Conservation (phyloP, 2,113 vertebrate species). For the Nesogale talazaci region DNA sequence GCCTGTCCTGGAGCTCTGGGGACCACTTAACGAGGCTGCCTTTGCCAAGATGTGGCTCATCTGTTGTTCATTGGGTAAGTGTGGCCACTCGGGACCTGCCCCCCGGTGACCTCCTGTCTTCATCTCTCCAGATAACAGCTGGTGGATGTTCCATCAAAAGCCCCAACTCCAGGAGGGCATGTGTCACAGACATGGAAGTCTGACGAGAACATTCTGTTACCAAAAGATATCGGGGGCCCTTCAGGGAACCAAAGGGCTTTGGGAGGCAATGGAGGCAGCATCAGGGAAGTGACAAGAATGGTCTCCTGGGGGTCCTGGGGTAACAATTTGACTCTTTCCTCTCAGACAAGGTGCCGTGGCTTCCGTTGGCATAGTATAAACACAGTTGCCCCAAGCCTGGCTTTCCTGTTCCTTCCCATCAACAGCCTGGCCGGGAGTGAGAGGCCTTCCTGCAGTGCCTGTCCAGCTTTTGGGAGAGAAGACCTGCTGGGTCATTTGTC, state of each 20-base stretch:
- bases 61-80: neutral
- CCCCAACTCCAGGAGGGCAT: neutral
- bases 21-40: neutral
- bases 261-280: neutral
- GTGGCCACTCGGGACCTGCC: neutral
- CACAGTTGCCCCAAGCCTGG: neutral
- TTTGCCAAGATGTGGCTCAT: neutral
- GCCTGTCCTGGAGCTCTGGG: neutral
- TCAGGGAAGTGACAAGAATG: neutral
- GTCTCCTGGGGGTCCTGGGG: neutral
- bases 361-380: neutral
- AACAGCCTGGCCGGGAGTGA: neutral
- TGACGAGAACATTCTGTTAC: slow-evolving; percentile 63
- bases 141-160: slow-evolving; percentile 13
- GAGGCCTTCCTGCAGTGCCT: neutral
- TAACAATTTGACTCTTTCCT: rapidly evolving
- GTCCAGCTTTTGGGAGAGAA: neutral
- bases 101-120: neutral
- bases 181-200: slow-evolving; percentile 50
- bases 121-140: slow-evolving; percentile 28
- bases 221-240: neutral
- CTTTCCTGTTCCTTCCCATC: rapidly evolving
- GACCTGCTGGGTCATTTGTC: neutral
- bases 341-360: neutral
- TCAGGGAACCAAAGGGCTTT: slow-evolving; percentile 10